phyloP scores from a whole-genome alignment of 2,113 vertebrate species.

The Lasiurus cinereus region DNA sequence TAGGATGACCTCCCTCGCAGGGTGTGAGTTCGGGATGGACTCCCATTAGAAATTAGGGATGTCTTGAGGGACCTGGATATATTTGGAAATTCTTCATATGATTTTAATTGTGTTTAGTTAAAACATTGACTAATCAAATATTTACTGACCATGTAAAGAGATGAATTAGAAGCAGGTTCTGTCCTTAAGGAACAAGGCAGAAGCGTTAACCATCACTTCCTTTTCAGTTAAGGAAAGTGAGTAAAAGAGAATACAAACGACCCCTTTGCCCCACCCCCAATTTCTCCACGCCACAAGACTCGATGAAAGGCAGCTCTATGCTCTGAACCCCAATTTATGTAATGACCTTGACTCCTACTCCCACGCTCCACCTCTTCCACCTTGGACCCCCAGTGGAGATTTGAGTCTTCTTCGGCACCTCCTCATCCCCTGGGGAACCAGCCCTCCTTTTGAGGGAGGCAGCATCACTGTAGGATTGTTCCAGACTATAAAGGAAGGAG shows the following conservation, averaged over 20 bases:
- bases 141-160: background rate
- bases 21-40: background rate
- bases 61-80: background rate
- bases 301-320: background rate
- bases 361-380: background rate
- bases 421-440: background rate
- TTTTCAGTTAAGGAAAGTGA: conserved; percentile 7
- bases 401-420: background rate
- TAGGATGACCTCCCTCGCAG: background rate
- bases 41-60: background rate
- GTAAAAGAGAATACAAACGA: background rate
- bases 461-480: background rate
- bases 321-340: background rate
- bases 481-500: background rate
- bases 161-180: background rate
- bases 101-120: background rate
- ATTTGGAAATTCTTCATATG: background rate
- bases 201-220: background rate
- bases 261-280: rapidly evolving
- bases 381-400: background rate
- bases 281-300: background rate
- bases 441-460: background rate
- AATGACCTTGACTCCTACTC: background rate
- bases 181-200: background rate
- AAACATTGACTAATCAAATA: conserved; percentile 30